Evolutionary conservation across 2,113 vertebrate genomes (phyloP).

Genomic region (Eudyptes chrysolophus): DNA sequence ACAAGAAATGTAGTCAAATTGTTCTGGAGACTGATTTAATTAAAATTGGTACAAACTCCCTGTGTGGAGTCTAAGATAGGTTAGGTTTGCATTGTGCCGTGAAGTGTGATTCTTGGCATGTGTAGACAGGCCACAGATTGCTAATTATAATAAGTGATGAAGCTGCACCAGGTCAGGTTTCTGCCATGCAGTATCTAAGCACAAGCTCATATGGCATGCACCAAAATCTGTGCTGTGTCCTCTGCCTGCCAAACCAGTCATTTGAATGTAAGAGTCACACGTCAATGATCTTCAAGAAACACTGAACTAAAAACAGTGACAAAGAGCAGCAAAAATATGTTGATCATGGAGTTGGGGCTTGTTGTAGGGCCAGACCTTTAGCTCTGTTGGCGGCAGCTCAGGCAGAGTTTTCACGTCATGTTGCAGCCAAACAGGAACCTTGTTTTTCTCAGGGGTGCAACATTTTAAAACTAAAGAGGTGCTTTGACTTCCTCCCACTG

Average conservation of each 20-base stretch:
- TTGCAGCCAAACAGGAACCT: not conserved
- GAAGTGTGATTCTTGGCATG: conserved; percentile 15
- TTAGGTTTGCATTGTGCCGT: not conserved
- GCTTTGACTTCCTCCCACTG: not conserved
- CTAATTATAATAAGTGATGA: conserved; percentile 30
- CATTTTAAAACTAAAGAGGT: not conserved
- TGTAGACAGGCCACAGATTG: conserved; percentile 11
- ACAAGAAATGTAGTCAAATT: not conserved
- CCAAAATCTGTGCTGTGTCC: not conserved
- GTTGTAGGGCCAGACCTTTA: not conserved
- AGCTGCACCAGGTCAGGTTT: conserved; percentile 14
- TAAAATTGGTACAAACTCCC: conserved; percentile 8
- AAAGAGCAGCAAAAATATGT: not conserved
- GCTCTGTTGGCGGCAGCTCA: not conserved
- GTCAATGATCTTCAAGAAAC: not conserved
- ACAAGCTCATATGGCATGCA: not conserved
- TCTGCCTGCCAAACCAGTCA: not conserved
- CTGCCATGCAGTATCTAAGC: not conserved
- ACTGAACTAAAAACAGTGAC: not conserved
- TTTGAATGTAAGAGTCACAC: not conserved
- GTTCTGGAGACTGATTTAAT: conserved; percentile 31
- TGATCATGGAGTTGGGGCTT: not conserved
- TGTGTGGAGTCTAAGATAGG: not conserved
- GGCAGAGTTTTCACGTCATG: not conserved
- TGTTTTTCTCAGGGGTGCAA: not conserved